Evolutionary conservation across 2,797 vertebrate species (phyloP).

Genomic region (Spondyliosoma cantharus): DNA sequence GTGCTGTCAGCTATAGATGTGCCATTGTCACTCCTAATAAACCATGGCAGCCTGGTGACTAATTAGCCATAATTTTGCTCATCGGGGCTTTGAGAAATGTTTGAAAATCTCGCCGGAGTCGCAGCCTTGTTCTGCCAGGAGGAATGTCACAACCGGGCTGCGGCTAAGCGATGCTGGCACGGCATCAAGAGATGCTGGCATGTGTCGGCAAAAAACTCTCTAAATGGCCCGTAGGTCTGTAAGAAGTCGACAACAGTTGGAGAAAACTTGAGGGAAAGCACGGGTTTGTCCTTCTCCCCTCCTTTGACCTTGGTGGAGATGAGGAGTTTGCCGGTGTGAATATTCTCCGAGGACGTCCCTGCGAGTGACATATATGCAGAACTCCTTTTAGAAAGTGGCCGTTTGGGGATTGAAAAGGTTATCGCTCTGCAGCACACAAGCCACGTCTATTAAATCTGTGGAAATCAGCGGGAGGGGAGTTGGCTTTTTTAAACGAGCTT

Average conservation of each 20-base stretch:
- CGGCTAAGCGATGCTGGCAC: slow-evolving; percentile 62
- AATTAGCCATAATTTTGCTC: slow-evolving; percentile 74
- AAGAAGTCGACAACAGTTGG: slow-evolving; percentile 45
- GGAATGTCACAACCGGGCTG: slow-evolving; percentile 68
- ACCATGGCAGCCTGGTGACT: slow-evolving; percentile 70
- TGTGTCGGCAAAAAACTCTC: slow-evolving; percentile 41
- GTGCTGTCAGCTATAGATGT: slow-evolving; percentile 60
- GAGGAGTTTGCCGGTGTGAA: slow-evolving; percentile 13
- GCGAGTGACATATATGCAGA: not conserved
- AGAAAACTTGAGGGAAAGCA: slow-evolving; percentile 51
- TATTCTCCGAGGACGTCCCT: not conserved
- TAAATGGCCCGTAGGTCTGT: slow-evolving; percentile 35
- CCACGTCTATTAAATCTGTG: not conserved
- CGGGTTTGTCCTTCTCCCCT: not conserved
- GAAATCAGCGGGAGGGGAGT: not conserved
- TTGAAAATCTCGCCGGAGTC: slow-evolving; percentile 65
- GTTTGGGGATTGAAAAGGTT: slow-evolving; percentile 16
- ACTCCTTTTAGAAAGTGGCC: not conserved
- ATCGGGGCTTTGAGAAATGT: slow-evolving; percentile 63
- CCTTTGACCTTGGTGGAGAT: slow-evolving; percentile 55
- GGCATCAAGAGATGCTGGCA: slow-evolving; percentile 60
- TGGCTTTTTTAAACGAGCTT: slow-evolving; percentile 2
- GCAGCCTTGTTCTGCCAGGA: slow-evolving; percentile 56
- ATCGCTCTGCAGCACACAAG: slow-evolving; percentile 4
- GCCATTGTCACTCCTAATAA: slow-evolving; percentile 69